These are phyloP conservation scores for Falco rusticolus DNA, from an alignment of 2,797 vertebrate genomes.

Conservation along the genomic window DNA sequence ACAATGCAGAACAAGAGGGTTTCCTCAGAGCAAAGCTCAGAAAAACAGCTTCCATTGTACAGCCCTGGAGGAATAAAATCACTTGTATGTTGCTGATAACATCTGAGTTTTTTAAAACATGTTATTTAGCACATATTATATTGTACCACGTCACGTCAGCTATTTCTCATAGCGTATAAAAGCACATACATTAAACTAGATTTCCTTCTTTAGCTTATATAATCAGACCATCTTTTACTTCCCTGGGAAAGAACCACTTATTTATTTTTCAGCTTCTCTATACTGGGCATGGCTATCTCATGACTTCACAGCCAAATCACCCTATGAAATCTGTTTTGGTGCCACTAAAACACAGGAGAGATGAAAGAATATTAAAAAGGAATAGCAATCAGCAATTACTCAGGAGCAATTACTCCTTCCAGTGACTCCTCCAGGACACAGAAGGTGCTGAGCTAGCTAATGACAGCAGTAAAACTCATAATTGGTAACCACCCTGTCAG, in stretches of 20 bases:
- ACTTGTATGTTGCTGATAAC: background rate
- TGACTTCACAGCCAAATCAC: background rate
- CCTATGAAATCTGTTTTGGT: background rate
- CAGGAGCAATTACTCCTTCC: conserved; percentile 2
- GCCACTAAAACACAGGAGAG: background rate
- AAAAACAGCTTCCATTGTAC: background rate
- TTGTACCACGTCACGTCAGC: background rate
- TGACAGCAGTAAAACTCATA: background rate
- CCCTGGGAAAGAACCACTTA: background rate
- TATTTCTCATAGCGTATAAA: background rate
- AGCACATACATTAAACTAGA: background rate
- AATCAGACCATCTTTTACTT: background rate
- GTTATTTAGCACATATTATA: background rate
- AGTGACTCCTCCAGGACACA: background rate
- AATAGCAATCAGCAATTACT: background rate
- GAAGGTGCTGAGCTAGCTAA: conserved; percentile 34
- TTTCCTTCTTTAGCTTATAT: background rate
- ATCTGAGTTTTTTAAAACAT: background rate
- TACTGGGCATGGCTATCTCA: background rate
- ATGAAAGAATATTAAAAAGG: background rate
- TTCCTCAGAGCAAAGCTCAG: background rate
- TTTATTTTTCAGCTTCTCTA: background rate
- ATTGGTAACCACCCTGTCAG: background rate
- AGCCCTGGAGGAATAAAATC: background rate
- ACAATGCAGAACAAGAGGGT: background rate